Evolutionary conservation across 2,797 vertebrate species (phyloP), one percentile per base, ranked within the genome.

Genomic region (Melanogrammus aeglefinus): DNA sequence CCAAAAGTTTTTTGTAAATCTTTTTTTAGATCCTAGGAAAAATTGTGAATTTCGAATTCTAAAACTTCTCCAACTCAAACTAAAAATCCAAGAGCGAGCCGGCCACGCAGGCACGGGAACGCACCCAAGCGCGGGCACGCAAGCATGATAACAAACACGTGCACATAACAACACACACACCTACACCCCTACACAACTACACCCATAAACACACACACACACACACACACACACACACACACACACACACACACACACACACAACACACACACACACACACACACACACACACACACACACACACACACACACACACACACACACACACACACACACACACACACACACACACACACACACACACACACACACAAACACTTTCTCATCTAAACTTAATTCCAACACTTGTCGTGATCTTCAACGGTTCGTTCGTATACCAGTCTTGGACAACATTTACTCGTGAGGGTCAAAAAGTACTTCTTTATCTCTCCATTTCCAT

Each of bases 91-190:
- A 75, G 76, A 88, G 76, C 63, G 77, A 88, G 85, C 86, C 88
- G 88, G 85, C 86, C 88, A 91, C 87, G 85, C 89, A 91, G 79
- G 88, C 90, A 86, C 89, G 85, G 85, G 85, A 86, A 86, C 86
- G 84, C 74, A 76, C 78, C 84, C 86, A 87, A 86, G 82, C 79
- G 85, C 83, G 84, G 84, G 84, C 85, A 81, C 77, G 74, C 90
- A 83, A 85, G 84, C 80, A 78, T 76, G 79, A 78, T 82, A 87
- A 12, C 47, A 74, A n/a, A 83, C 80, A 83, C 78, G 77, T 74
- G 81, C 73, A 74, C 85, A 81, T 79, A 77, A 36, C 21, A 77
- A 36, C 21, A 38, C 14, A 70, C 36, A 38, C 24, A 35, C n/a
- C 16, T n/a, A 39, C 57, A 69, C 21, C n/a, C 75, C 35, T 35